Evolutionary conservation across 2,113 vertebrate species (phyloP).

Genomic region (Mustelus asterias): DNA sequence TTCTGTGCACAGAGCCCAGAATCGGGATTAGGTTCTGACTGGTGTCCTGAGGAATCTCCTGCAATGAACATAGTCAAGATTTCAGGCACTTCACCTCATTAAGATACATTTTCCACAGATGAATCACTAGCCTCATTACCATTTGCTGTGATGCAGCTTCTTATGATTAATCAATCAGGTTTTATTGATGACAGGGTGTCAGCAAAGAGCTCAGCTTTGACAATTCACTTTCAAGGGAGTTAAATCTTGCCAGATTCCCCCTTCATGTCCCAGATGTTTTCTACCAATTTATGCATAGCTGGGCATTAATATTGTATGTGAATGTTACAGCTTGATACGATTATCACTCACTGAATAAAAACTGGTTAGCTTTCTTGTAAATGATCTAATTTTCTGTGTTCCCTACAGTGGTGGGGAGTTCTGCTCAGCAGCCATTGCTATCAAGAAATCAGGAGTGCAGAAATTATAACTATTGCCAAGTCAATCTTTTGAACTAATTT

Average conservation of each 20-base stretch:
- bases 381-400: not conserved
- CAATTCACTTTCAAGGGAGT: not conserved
- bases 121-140: constrained; percentile 2
- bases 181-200: constrained; percentile 8
- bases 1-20: not conserved
- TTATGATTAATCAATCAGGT: constrained; percentile 19
- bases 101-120: constrained; percentile 28
- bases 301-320: constrained; percentile 9
- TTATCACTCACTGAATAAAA: constrained; percentile 2
- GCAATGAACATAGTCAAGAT: not conserved
- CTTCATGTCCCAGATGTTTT: not conserved
- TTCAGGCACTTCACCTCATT: not conserved
- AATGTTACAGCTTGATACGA: not conserved
- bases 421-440: not conserved
- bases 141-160: not conserved
- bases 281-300: constrained; percentile 9
- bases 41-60: not conserved
- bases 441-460: not conserved
- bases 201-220: not conserved
- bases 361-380: not conserved
- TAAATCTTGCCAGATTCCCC: constrained; percentile 11
- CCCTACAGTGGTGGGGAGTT: not conserved
- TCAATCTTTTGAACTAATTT: not conserved
- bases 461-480: not conserved
- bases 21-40: constrained; percentile 6